These are phyloP conservation scores for Esox masquinongy DNA, from an alignment of 2,797 vertebrate genomes.

Conservation along the genomic window DNA sequence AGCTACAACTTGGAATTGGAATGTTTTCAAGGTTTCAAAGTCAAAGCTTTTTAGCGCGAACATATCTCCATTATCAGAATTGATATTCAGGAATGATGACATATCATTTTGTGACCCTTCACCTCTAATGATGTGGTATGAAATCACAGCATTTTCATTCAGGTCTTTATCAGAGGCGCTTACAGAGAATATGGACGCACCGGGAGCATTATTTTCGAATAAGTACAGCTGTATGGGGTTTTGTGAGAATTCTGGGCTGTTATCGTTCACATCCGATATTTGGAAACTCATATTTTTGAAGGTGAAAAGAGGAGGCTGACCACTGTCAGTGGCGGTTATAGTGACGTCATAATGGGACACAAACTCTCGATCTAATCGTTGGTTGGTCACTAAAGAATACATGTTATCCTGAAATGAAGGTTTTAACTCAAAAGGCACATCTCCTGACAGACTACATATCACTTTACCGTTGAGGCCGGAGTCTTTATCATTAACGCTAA, in stretches of 20 bases:
- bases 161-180: constrained; percentile 47
- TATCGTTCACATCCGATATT: constrained; percentile 57
- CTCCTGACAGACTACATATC: constrained; percentile 35
- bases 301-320: constrained; percentile 43
- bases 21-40: constrained; percentile 53
- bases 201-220: constrained; percentile 40
- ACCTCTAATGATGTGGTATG: constrained; percentile 45
- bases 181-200: constrained; percentile 36
- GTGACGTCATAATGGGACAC: constrained; percentile 49
- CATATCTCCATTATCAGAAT: constrained; percentile 45
- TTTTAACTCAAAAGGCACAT: constrained; percentile 65
- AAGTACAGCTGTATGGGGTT: constrained; percentile 40
- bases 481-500: constrained; percentile 64
- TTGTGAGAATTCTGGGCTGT: constrained; percentile 45
- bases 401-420: constrained; percentile 65
- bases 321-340: constrained; percentile 55
- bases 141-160: constrained; percentile 60
- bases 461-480: constrained; percentile 64
- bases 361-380: constrained; percentile 55
- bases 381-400: constrained; percentile 63
- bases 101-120: constrained; percentile 33
- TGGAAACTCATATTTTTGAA: constrained; percentile 40
- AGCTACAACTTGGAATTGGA: constrained; percentile 56
- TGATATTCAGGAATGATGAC: constrained; percentile 53
- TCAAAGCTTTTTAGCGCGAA: constrained; percentile 47